These are phyloP conservation scores for Drosophila lowei DNA, from an alignment of 1,140 invertebrate genomes.

Conservation along the genomic window DNA sequence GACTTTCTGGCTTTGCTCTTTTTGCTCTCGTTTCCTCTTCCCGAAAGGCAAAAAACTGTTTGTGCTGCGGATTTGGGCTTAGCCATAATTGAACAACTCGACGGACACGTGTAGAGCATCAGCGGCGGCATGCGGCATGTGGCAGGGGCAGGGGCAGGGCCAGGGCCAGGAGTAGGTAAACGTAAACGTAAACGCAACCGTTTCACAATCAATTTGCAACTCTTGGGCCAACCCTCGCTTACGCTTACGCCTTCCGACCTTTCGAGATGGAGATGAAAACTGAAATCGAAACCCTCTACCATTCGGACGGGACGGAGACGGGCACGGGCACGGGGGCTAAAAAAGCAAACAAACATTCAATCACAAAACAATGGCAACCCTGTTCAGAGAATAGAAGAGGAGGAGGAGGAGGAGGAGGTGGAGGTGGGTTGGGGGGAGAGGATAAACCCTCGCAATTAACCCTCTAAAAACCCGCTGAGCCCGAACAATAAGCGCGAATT, in stretches of 20 bases:
- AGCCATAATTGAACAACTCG: constrained; percentile 77
- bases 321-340: constrained; percentile 2
- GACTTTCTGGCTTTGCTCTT: constrained; percentile 11
- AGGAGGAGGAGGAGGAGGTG: too few species aligned
- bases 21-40: neutral
- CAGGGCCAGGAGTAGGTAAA: constrained; percentile 16
- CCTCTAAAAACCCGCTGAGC: constrained; percentile 56
- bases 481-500: constrained; percentile 73
- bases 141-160: neutral
- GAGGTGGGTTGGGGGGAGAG: neutral
- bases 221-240: constrained; percentile 57
- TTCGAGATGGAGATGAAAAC: too few species aligned
- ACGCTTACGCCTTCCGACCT: too few species aligned
- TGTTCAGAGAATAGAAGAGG: too few species aligned
- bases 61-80: constrained; percentile 75
- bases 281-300: constrained; percentile 46
- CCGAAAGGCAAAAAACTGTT: constrained; percentile 43
- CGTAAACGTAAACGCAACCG: constrained; percentile 29
- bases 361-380: constrained; percentile 26
- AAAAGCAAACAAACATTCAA: constrained; percentile 61
- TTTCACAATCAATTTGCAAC: constrained; percentile 56
- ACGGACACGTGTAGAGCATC: constrained; percentile 65
- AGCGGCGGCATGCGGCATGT: neutral
- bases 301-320: neutral
- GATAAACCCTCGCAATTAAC: constrained; percentile 74